Percentiles rank a stretch among this genome's conserved stretches.
phyloP scores from a whole-genome alignment of 2,113 vertebrate species.

The Etheostoma spectabile region DNA sequence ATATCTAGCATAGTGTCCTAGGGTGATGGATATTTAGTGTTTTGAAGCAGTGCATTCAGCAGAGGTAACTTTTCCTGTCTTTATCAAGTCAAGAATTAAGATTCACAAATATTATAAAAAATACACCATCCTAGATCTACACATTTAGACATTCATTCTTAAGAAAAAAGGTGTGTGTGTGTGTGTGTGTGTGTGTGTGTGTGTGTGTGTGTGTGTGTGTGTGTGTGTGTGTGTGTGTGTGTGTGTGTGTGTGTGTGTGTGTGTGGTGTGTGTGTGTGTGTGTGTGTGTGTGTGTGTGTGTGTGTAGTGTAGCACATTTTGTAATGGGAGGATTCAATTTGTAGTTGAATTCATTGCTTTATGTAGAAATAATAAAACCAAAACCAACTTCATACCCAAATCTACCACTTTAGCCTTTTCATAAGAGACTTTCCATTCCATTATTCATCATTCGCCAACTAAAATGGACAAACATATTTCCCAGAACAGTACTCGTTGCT shows the following conservation, averaged over 20 bases:
- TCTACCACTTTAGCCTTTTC: background rate
- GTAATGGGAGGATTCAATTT: background rate
- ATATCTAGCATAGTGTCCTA: background rate
- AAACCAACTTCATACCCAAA: background rate
- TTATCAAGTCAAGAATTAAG: background rate
- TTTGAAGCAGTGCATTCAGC: too few relatives aligned
- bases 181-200: too few relatives aligned
- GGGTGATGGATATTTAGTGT: background rate
- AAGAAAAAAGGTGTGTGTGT: too few relatives aligned
- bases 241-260: too few relatives aligned
- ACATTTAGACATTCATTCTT: background rate
- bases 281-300: too few relatives aligned
- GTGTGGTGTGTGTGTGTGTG: too few relatives aligned
- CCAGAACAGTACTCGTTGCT: conserved; percentile 30
- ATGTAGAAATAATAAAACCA: conserved; percentile 16
- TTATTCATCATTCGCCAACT: conserved; percentile 66
- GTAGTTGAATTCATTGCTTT: background rate
- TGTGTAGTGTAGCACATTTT: background rate
- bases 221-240: too few relatives aligned
- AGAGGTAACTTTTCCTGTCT: background rate
- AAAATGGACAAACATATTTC: conserved; percentile 49
- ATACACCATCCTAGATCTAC: background rate
- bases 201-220: too few relatives aligned
- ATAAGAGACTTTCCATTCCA: conserved; percentile 27
- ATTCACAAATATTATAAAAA: background rate